Evolutionary conservation across 1,140 invertebrate species (phyloP).

Genomic region (Penaeus chinensis): DNA sequence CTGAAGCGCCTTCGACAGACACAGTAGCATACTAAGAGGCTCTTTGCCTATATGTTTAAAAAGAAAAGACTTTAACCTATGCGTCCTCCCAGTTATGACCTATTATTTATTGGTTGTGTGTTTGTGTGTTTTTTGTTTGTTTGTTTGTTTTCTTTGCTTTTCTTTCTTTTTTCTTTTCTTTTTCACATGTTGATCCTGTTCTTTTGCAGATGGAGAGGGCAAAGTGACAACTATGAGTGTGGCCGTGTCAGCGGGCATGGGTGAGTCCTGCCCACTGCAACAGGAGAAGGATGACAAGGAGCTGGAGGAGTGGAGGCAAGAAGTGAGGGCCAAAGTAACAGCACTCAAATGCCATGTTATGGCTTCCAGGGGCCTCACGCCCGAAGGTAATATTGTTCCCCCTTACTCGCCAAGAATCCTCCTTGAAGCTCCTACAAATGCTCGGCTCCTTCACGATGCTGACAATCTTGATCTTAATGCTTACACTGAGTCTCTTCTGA

Average conservation of each 20-base stretch:
- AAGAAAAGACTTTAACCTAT: no score
- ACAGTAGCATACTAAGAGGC: no score
- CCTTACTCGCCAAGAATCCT: slow-evolving; percentile 56
- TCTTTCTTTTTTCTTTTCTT: no score
- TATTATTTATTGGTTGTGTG: no score
- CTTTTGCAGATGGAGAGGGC: slow-evolving; percentile 15
- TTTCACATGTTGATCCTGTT: no score
- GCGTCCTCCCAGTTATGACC: no score
- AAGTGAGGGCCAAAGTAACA: slow-evolving; percentile 57
- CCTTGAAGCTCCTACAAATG: slow-evolving; percentile 46
- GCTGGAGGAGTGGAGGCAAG: slow-evolving; percentile 53
- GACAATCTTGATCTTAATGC: slow-evolving; percentile 53
- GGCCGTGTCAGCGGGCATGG: slow-evolving; percentile 33
- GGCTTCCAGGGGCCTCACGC: slow-evolving; percentile 60
- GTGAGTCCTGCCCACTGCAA: background rate
- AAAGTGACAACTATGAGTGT: slow-evolving; percentile 36
- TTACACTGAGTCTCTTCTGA: slow-evolving; percentile 39
- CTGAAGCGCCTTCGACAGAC: no score
- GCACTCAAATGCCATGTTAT: slow-evolving; percentile 62
- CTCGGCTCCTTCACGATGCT: slow-evolving; percentile 47
- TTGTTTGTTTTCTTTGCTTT: no score
- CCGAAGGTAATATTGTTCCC: slow-evolving; percentile 57
- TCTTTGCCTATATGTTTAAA: no score
- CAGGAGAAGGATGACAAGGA: slow-evolving; percentile 53
- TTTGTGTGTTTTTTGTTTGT: no score